These are phyloP conservation scores for Rhizomys pruinosus DNA, from an alignment of 2,113 vertebrate genomes.

Conservation along the genomic window DNA sequence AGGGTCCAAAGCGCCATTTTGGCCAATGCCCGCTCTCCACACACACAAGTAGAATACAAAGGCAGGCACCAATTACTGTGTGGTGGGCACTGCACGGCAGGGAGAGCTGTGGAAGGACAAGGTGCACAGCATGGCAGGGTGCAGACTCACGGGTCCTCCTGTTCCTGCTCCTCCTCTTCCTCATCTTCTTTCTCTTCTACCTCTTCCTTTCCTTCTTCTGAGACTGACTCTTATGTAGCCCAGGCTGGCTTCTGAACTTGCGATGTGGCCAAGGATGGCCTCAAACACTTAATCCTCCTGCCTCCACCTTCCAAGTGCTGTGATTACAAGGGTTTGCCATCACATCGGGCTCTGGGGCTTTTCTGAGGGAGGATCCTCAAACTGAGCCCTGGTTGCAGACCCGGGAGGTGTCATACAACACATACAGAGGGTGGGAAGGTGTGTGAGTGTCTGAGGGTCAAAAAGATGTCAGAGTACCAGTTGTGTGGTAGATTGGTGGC, in stretches of 20 bases:
- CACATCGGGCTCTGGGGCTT: too few species aligned
- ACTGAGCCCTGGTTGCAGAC: neutral
- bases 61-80: neutral
- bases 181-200: neutral
- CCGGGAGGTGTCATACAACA: neutral
- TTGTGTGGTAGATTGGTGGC: accelerated
- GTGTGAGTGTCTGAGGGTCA: neutral
- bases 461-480: neutral
- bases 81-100: neutral
- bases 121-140: neutral
- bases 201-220: neutral
- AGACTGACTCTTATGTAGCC: neutral
- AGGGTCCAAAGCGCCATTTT: too few species aligned
- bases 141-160: neutral
- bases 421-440: neutral
- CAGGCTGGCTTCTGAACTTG: neutral
- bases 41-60: neutral
- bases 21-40: too few species aligned
- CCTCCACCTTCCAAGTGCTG: neutral
- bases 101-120: neutral
- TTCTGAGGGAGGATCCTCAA: neutral
- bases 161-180: neutral
- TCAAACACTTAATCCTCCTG: neutral
- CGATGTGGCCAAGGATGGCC: too few species aligned
- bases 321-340: neutral